Percentiles rank a stretch among this genome's conserved stretches.
These are phyloP conservation scores for Parnassius orleans DNA, from an alignment of 2,888 invertebrate genomes.

Conservation along the genomic window DNA sequence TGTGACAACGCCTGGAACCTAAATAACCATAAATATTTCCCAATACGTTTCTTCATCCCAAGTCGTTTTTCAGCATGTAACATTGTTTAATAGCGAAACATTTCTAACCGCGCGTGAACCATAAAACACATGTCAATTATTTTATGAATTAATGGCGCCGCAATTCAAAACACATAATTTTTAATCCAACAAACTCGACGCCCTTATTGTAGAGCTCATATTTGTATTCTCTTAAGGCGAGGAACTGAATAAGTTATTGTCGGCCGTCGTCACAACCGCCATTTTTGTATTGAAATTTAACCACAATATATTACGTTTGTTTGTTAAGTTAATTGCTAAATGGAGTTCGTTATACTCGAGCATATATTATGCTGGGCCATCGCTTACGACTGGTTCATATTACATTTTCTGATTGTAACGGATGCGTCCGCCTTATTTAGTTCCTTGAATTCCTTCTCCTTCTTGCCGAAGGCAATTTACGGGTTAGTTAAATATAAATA, in stretches of 20 bases:
- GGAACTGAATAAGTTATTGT: constrained; percentile 53
- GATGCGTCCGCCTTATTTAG: constrained; percentile 62
- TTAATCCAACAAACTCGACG: constrained; percentile 49
- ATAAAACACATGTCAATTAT: constrained; percentile 38
- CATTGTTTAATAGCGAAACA: constrained; percentile 26
- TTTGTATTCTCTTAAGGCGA: constrained; percentile 43
- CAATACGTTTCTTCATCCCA: constrained; percentile 2
- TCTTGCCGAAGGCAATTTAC: constrained; percentile 38
- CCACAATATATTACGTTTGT: constrained; percentile 80
- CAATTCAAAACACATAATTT: constrained; percentile 48
- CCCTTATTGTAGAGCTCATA: constrained; percentile 40
- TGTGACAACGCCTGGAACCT: neutral
- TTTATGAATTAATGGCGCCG: constrained; percentile 36
- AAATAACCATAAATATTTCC: neutral
- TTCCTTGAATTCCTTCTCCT: constrained; percentile 38
- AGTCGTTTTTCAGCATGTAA: constrained; percentile 19
- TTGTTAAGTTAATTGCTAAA: constrained; percentile 82
- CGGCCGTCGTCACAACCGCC: constrained; percentile 51
- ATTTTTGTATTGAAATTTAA: constrained; percentile 76
- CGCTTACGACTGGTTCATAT: constrained; percentile 40
- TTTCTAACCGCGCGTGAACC: constrained; percentile 21
- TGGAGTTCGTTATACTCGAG: constrained; percentile 72
- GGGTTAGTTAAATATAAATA: constrained; percentile 31
- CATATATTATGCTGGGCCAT: constrained; percentile 52
- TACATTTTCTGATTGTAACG: constrained; percentile 74